Evolutionary conservation across 2,113 vertebrate species (phyloP), one percentile per base, ranked within the genome.

Genomic region (Salvator merianae): DNA sequence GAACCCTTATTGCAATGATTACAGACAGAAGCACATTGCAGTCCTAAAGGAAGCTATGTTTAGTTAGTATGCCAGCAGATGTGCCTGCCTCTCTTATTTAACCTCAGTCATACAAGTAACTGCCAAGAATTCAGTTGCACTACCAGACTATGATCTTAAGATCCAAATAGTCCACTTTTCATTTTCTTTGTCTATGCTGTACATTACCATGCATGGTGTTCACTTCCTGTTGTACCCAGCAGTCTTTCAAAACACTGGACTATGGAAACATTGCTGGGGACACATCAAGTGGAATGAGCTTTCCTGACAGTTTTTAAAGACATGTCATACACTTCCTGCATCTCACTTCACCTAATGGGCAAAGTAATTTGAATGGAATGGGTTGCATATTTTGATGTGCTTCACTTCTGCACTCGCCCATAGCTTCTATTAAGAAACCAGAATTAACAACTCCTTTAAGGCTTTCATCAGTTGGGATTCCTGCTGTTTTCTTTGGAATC

Each of bases 401-500:
- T 81, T 63, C 18, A 90, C 4, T 78, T 88, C 87, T 55, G 20
- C 47, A 63, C 30, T 87, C 40, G 80, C 83, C 89, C 83, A 82
- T 92, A 90, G 80, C 85, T 90, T 93, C 72, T 91, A 84, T 68
- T 79, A 88, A 92, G 91, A 59, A 83, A 53, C 68, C 30, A 93
- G 89, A 92, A 93, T 89, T 83, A 91, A 70, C 1, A 87, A 81
- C 73, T 69, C 70, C 74, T 87, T 87, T 50, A 66, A 85, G 89
- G 34, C 28, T 88, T 94, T 91, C 84, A 84, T 76, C 1, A 2
- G 43, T 71, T 86, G 59, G 84, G 85, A 91, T 91, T 81, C 84
- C 79, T 82, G 53, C 68, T 94, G 90, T 90, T 95, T 94, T 90
- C 86, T 85, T 94, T 94, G 91, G 84, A 94, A 85, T 85, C 62